phyloP scores from a whole-genome alignment of 2,113 vertebrate genomes.

The Polypterus bichir region DNA sequence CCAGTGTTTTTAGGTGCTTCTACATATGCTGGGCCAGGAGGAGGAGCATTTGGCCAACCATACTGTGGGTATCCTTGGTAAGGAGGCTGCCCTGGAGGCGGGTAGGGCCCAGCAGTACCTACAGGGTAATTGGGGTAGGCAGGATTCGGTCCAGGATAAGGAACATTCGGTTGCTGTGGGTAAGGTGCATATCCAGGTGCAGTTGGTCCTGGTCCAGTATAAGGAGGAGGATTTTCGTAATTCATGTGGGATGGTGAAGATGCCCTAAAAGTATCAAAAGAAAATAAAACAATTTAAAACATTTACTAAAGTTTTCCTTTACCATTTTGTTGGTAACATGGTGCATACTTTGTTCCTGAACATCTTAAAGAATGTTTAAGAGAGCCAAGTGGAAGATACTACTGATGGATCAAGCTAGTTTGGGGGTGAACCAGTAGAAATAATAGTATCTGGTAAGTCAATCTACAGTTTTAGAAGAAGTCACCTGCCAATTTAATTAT shows the following conservation, averaged over 20 bases:
- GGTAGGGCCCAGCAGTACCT: constrained; percentile 56
- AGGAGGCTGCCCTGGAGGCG: constrained; percentile 58
- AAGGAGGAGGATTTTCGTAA: constrained; percentile 76
- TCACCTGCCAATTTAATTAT: too few relatives aligned
- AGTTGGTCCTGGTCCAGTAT: constrained; percentile 56
- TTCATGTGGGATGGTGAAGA: constrained; percentile 50
- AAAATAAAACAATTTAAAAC: neutral
- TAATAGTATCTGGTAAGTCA: too few relatives aligned
- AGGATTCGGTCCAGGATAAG: constrained; percentile 35
- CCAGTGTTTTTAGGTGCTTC: constrained; percentile 90
- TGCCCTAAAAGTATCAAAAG: constrained; percentile 38
- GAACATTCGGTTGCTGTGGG: constrained; percentile 47
- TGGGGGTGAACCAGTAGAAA: too few relatives aligned
- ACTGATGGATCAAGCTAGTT: too few relatives aligned
- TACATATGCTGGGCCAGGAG: constrained; percentile 60
- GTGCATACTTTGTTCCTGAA: too few relatives aligned
- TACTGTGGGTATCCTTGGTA: constrained; percentile 68
- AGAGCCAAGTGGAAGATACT: too few relatives aligned
- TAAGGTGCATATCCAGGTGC: constrained; percentile 71
- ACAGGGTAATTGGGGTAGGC: constrained; percentile 57
- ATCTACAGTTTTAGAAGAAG: too few relatives aligned
- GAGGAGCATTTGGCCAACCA: constrained; percentile 62
- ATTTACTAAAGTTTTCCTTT: too few relatives aligned
- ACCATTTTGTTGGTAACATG: too few relatives aligned
- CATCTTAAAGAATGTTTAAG: too few relatives aligned